Evolutionary conservation across 2,797 vertebrate species (phyloP), one percentile per base, ranked within the genome.

Genomic region (Orientallactaga sibirica): DNA sequence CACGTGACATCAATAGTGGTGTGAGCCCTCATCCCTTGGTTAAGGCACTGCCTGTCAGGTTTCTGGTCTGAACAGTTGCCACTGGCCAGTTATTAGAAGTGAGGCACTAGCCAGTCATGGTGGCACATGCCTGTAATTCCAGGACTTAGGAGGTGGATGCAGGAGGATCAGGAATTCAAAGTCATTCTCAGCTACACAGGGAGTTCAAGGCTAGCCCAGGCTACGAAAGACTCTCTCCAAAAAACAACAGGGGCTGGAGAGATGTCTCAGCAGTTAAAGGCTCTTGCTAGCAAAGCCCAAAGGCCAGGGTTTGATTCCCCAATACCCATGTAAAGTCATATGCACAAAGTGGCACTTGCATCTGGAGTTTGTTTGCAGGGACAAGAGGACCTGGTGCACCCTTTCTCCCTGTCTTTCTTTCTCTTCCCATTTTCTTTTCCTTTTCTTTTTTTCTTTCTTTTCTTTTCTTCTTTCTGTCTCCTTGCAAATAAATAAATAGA

Each of bases 21-120:
- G 10, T 10, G 24, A 41, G 1, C 27, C 64, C 61, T 61, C 18
- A 4, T 22, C 73, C 74, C 33, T 33, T 3, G 7, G 43, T 1
- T 12, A 2, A 14, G 9, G n/a, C 0, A 6, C 10, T 9, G 48
- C 27, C 74, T 1, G 19, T 75, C 58, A n/a, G 24, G n/a, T 18
- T 75, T 66, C 37, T 19, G 7, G 25, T 24, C 37, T 1, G 2
- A 19, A 24, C 16, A 10, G 25, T 29, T 0, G 27, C 48, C 2
- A 0, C 2, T 0, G 7, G 58, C 58, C 8, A 1, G 4, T 68
- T 1, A 0, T 77, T 41, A 16, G 25, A 77, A 83, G 48, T 9
- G 20, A 19, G 80, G 29, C 64, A 20, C 52, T 48, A 12, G 74
- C 15, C 15, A 18, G 8, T n/a, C n/a, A 6, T 58, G 29, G 82